Base-by-base conservation (phyloP, 2,888 invertebrate genomes). In the Leptopterna dolabrata region DNA sequence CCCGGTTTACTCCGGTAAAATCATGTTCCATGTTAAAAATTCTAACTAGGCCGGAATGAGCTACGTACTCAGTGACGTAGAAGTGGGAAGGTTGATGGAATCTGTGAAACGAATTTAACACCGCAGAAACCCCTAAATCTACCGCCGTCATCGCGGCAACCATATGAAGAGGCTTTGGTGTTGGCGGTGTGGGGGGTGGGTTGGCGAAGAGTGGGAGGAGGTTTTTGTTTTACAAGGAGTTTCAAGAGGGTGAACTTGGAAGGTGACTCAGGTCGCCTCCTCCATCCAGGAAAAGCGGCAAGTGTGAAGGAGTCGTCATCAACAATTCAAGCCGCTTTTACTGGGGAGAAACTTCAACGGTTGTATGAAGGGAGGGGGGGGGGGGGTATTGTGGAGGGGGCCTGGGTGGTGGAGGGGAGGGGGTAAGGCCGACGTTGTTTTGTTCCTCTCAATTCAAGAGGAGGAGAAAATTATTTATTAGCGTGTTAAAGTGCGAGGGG, bases 371-470 rank as follows among this genome's bases (percentile, higher is more conserved):
- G n/a, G n/a, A 51, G 6, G 51, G 36, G 4, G 36, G 36, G 7
- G 36, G 7, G 36, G 4, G 36, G 7, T 36, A n/a, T n/a, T n/a
- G n/a, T n/a, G n/a, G 36, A 36, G 36, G 36, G 36, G 2, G 36
- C 2, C 4, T 47, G 13, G 47, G 14, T 7, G 51, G 41, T 14
- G 3, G n/a, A 11, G 83, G 29, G 24, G 70, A 41, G 41, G 30
- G 70, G 83, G 36, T 70, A 70, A 70, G 83, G 47, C 27, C 83
- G 70, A 55, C 83, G 41, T 83, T 83, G 83, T 83, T 83, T 83
- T 83, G 63, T 83, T 63, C 70, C 83, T 70, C 83, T 83, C 83
- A 83, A 70, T 83, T 83, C 83, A 83, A 81, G 81, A 81, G 83
- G 83, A 63, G 83, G 19, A 43, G 83, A 83, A 83, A 83, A 83